Base-by-base conservation (phyloP, 1,140 invertebrate species). In the Steinernema khuongi region DNA sequence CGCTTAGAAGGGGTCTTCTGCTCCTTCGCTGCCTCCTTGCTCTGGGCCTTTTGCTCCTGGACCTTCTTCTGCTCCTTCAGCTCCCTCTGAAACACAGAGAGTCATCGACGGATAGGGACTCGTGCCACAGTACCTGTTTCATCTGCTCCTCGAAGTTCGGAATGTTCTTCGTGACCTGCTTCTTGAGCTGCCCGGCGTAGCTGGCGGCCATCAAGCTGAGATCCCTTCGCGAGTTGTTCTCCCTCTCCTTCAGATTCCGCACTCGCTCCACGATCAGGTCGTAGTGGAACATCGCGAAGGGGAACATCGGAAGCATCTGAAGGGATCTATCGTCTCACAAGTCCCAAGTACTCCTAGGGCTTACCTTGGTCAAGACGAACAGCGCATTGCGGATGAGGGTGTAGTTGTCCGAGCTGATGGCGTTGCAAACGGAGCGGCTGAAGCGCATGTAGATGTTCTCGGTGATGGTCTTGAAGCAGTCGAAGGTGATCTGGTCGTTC, bases 361-460 rank as follows among this genome's bases (percentile, higher is more conserved):
- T 60, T 7, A 60, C 50, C 50, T 60, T 60, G 4, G 50, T 60
- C 19, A 60, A 60, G 14, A 60, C 50, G 19, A 60, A 60, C 14
- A 60, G 50, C 50, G 50, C 50, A 60, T 60, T 60, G 4, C 50
- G 50, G 26, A 26, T 60, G 4, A 26, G 4, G 11, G 50, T 60
- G 26, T 60, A 60, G 22, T 60, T 60, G 7, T 26, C 7, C 4
- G 50, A 60, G 4, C 7, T 60, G 2, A 60, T 14, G 4, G 70
- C 1, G 33, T 32, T 19, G 31, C 41, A 31, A 17, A 67, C 26
- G 36, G 31, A 66, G 31, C 70, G 22, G 44, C 74, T 50, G 36
- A 77, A 50, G 19, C 73, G 33, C 68, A 31, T 33, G 36, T 43
- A 78, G 0, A 31, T 33, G 4, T 22, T 17, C 14, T 60, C 50